Conservation (phyloP, 2,113 vertebrate species). For the Micronycteris hirsuta region DNA sequence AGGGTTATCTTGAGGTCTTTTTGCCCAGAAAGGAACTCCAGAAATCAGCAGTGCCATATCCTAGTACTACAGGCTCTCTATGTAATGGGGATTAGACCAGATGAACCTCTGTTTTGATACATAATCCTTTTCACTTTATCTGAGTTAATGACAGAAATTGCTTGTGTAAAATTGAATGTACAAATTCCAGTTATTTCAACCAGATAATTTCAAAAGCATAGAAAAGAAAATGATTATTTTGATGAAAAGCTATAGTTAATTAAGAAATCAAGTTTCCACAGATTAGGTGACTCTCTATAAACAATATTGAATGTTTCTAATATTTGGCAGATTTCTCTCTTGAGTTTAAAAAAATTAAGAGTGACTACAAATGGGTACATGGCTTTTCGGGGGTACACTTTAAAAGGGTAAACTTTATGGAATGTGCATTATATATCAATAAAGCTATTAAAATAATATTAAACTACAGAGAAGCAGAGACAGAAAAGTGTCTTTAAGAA, state of each 20-base stretch:
- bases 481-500: neutral
- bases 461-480: neutral
- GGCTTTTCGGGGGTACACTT: neutral
- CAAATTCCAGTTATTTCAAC: neutral
- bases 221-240: conserved; percentile 27
- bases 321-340: neutral
- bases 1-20: neutral
- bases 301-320: neutral
- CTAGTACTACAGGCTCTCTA: neutral
- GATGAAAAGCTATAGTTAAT: conserved; percentile 21
- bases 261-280: conserved; percentile 5
- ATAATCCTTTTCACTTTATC: neutral
- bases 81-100: neutral
- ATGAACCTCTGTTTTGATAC: neutral
- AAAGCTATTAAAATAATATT: neutral
- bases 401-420: neutral
- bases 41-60: neutral
- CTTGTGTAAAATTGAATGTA: neutral
- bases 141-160: neutral
- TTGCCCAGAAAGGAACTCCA: neutral
- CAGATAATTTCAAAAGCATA: conserved; percentile 21
- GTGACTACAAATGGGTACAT: neutral
- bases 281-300: neutral
- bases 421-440: neutral
- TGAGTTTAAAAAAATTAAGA: neutral